Conservation (phyloP, 2,888 invertebrate genomes). For the Eubasilissa splendida region DNA sequence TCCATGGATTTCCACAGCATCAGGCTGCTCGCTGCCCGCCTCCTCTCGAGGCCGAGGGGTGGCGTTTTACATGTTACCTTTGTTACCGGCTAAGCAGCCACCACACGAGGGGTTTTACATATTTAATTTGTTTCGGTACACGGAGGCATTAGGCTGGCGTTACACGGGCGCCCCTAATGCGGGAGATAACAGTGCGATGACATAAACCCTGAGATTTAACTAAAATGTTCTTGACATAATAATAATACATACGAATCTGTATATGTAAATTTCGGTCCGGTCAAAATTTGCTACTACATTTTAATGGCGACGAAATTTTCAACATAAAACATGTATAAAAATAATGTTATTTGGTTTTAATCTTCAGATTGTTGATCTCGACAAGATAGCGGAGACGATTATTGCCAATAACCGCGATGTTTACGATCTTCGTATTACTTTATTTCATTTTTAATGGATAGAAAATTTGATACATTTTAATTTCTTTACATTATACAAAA, state of each 20-base stretch:
- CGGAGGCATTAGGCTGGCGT: constrained; percentile 33
- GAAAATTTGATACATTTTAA: too few relatives aligned
- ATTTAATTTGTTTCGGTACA: constrained; percentile 46
- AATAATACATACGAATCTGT: constrained; percentile 19
- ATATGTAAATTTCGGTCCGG: neutral
- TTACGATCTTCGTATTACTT: too few relatives aligned
- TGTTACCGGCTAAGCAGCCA: constrained; percentile 38
- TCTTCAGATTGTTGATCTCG: too few relatives aligned
- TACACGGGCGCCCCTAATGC: constrained; percentile 27
- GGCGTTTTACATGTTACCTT: constrained; percentile 39
- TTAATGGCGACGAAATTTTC: neutral
- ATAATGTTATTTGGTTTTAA: too few relatives aligned
- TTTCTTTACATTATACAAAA: too few relatives aligned
- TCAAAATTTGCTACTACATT: neutral
- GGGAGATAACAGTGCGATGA: constrained; percentile 38
- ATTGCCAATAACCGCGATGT: too few relatives aligned
- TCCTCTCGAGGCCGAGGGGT: constrained; percentile 2
- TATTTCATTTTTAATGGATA: too few relatives aligned
- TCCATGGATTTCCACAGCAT: neutral
- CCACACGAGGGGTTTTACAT: constrained; percentile 42
- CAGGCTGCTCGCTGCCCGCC: too few relatives aligned
- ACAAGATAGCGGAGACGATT: too few relatives aligned
- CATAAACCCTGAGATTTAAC: constrained; percentile 37
- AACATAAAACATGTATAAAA: too few relatives aligned
- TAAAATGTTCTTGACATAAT: constrained; percentile 29